These are phyloP conservation scores for Macaca fascicularis DNA, from an alignment of 2,113 vertebrate species.

Conservation along the genomic window T2T-MFA8v1.1 NC_088375.1:127255501-127256000, in stretches of 20 bases:
- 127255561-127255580: not conserved
- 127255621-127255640: not conserved
- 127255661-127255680: not conserved
- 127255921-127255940: not conserved
- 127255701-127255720: not conserved
- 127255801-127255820: not conserved
- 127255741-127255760: not conserved
- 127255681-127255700: not conserved
- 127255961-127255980: not conserved
- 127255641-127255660: not conserved
- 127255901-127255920: not conserved
- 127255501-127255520: not conserved
- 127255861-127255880: not conserved
- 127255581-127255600: not conserved
- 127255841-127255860: not conserved
- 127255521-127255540: not conserved
- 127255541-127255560: not conserved
- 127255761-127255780: not conserved
- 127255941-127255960: not conserved
- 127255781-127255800: not conserved
- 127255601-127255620: not conserved
- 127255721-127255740: not conserved
- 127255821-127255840: not conserved
- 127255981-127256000: not conserved
- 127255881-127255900: not conserved